A percentile compares a stretch with the other conserved stretches of the same genome.
Evolutionary conservation across 2,888 invertebrate genomes (phyloP).

Genomic region (Phaedon cochleariae): DNA sequence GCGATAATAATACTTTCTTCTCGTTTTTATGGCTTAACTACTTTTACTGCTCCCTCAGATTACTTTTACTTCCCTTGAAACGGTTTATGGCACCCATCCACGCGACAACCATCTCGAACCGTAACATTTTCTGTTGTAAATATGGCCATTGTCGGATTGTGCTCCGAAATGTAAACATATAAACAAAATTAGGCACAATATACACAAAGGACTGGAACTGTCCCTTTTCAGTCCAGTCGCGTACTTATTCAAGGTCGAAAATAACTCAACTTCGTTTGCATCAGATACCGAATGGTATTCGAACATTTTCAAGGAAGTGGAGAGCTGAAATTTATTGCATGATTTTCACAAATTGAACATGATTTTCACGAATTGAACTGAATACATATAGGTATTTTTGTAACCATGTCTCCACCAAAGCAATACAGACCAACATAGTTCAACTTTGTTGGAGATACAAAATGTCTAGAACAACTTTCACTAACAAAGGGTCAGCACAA

Average conservation of each 20-base stretch:
- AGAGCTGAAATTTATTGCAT: no score
- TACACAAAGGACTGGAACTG: background rate
- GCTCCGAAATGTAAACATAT: background rate
- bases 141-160: background rate
- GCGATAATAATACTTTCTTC: background rate
- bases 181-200: conserved; percentile 1
- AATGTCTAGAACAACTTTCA: no score
- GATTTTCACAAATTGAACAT: no score
- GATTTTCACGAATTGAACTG: no score
- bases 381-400: no score
- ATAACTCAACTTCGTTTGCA: no score
- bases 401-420: no score
- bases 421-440: no score
- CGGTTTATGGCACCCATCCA: conserved; percentile 31
- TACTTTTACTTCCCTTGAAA: background rate
- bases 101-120: conserved; percentile 36
- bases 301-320: no score
- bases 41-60: background rate
- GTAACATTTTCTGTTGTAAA: conserved; percentile 24
- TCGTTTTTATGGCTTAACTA: background rate
- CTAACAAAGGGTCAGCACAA: no score
- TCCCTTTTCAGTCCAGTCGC: background rate
- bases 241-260: background rate
- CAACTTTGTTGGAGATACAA: no score
- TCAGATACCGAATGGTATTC: no score